These are phyloP conservation scores for Rhadinocentrus ornatus DNA, from an alignment of 2,797 vertebrate species.

Conservation along the genomic window DNA sequence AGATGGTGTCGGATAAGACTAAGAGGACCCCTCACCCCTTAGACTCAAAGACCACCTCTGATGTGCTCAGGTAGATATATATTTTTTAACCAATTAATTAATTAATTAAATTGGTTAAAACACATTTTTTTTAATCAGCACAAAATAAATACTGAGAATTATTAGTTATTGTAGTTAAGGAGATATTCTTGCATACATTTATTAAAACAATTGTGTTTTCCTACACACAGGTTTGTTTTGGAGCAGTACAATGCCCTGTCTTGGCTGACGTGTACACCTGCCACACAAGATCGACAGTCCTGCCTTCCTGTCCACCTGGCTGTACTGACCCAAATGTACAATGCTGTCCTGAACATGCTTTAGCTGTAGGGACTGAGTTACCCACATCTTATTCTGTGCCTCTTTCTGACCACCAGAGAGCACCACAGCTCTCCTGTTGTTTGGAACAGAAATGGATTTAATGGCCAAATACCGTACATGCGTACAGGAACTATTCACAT, in stretches of 20 bases:
- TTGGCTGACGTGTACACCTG: constrained; percentile 96
- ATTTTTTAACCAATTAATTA: too few species aligned
- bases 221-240: constrained; percentile 90
- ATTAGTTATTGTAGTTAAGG: neutral
- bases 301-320: constrained; percentile 98
- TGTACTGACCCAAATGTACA: constrained; percentile 98
- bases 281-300: constrained; percentile 96
- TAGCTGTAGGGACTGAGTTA: constrained; percentile 59
- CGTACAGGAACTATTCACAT: constrained; percentile 42
- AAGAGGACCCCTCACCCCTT: constrained; percentile 94
- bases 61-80: constrained; percentile 92
- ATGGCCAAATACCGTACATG: constrained; percentile 38
- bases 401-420: constrained; percentile 70
- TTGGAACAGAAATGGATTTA: constrained; percentile 33
- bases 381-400: constrained; percentile 53
- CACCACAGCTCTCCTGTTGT: constrained; percentile 63
- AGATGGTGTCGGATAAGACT: constrained; percentile 90
- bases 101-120: too few species aligned
- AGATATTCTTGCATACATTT: neutral
- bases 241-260: constrained; percentile 99
- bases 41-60: constrained; percentile 98
- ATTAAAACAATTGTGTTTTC: neutral
- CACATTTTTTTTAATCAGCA: neutral
- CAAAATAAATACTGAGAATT: neutral
- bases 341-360: constrained; percentile 96